Conservation (phyloP, 2,113 vertebrate genomes). For the Paracanthobrama guichenoti region DNA sequence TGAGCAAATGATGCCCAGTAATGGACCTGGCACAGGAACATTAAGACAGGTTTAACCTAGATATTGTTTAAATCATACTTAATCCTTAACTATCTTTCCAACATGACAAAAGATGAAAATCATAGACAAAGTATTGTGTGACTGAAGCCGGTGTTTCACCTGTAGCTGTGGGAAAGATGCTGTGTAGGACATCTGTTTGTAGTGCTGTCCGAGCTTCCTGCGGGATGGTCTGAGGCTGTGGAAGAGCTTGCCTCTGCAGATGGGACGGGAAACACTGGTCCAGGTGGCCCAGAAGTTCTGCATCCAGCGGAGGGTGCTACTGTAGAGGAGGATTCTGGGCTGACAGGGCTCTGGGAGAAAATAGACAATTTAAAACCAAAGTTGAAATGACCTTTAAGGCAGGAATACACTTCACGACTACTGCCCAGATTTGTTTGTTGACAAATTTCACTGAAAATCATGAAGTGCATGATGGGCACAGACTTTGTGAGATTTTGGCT, state of each 20-base stretch:
- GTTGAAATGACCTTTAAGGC: background rate
- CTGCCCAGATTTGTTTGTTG: background rate
- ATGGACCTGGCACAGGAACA: constrained; percentile 80
- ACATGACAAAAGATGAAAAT: background rate
- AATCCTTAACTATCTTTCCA: background rate
- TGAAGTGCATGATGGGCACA: too few species aligned
- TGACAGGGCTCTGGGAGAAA: constrained; percentile 78
- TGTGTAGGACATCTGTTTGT: constrained; percentile 94
- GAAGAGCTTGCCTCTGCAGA: constrained; percentile 96
- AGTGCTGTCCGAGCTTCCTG: constrained; percentile 96
- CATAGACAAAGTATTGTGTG: constrained; percentile 2
- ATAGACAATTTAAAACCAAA: background rate
- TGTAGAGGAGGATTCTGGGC: constrained; percentile 93
- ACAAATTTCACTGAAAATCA: background rate
- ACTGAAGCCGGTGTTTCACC: constrained; percentile 66
- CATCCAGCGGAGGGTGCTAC: constrained; percentile 99
- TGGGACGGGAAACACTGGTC: constrained; percentile 92
- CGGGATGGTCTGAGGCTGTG: constrained; percentile 88
- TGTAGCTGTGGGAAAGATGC: constrained; percentile 91
- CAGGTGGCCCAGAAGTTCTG: constrained; percentile 99
- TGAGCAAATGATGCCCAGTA: constrained; percentile 99
- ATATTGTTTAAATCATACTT: background rate
- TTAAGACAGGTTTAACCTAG: background rate
- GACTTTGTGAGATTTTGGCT: too few species aligned
- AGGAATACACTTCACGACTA: background rate